Conservation (phyloP, 2,888 invertebrate species). For the Geotrupes spiniger region DNA sequence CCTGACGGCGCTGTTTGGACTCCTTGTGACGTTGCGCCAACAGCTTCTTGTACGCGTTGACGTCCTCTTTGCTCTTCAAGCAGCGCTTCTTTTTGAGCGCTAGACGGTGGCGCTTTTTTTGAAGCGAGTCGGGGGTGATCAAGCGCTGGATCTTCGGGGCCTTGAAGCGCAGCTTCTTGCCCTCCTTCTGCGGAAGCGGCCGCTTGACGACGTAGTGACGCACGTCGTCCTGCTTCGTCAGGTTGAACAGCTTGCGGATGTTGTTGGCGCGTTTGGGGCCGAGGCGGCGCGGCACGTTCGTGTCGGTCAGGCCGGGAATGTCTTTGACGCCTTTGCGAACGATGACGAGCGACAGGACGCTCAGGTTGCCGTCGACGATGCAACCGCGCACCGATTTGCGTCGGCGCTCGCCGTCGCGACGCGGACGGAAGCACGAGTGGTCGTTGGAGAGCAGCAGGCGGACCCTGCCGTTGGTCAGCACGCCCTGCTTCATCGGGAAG, state of each 20-base stretch:
- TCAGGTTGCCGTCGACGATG: constrained; percentile 94
- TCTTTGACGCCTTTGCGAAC: constrained; percentile 90
- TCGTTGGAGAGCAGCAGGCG: constrained; percentile 89
- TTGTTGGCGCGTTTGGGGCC: constrained; percentile 77
- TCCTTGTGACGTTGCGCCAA: constrained; percentile 72
- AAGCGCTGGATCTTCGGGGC: constrained; percentile 80
- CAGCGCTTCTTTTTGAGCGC: constrained; percentile 69
- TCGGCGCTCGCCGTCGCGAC: constrained; percentile 91
- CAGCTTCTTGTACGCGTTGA: constrained; percentile 70
- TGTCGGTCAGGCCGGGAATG: constrained; percentile 70
- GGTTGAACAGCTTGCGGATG: constrained; percentile 75
- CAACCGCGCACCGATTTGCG: constrained; percentile 98
- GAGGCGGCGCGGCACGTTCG: constrained; percentile 66
- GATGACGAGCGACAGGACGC: constrained; percentile 87
- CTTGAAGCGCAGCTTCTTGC: constrained; percentile 61
- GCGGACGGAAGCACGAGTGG: constrained; percentile 90
- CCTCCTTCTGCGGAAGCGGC: constrained; percentile 58
- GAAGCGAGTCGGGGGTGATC: constrained; percentile 67
- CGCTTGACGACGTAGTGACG: constrained; percentile 73
- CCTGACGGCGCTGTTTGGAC: constrained; percentile 35
- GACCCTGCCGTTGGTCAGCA: constrained; percentile 90
- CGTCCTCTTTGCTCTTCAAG: constrained; percentile 64
- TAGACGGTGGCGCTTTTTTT: constrained; percentile 67
- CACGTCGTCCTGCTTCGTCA: constrained; percentile 75
- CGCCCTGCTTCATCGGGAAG: constrained; percentile 99